Evolutionary conservation across 2,797 vertebrate genomes (phyloP), one percentile per base, ranked within the genome.

Genomic region (Mastacembelus armatus): DNA sequence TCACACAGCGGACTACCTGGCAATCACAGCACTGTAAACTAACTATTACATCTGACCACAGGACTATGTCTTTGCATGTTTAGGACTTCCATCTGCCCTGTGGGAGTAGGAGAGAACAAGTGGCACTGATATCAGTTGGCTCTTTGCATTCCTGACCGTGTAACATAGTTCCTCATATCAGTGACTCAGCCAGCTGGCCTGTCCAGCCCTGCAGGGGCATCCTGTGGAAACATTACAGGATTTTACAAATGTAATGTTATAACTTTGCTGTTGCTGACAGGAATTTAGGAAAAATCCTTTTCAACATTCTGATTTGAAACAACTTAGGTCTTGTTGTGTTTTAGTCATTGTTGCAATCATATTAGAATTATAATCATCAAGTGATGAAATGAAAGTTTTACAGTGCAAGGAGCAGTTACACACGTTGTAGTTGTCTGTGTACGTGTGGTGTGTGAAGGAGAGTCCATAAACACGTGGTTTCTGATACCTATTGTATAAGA

Each of bases 61-160:
- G 29, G 45, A 21, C 38, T 24, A 45, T 68, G 44, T 24, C 42
- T 55, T 49, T 42, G n/a, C n/a, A n/a, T n/a, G n/a, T n/a, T n/a
- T n/a, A n/a, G 27, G 44, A 38, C 39, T 14, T 66, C 69, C 12
- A 40, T 66, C 39, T 67, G 58, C 48, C 43, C 55, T 66, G 56
- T 51, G 51, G 48, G 51, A 43, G 10, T 0, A 30, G 38, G 32
- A 38, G 29, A 55, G 57, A 42, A 24, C 32, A 67, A 35, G 30
- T 45, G 54, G 19, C 71, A 60, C 58, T 56, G 62, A 83, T 81
- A 69, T 83, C 79, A 73, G 39, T 70, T 71, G 74, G 68, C 75
- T 64, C 54, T 55, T 35, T 43, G 64, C 66, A 65, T 84, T 80
- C 77, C 79, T 66, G 47, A 73, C 60, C 71, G 61, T 61, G 58